phyloP scores from a whole-genome alignment of 2,113 vertebrate genomes.

The Notarius lentiginosus region DNA sequence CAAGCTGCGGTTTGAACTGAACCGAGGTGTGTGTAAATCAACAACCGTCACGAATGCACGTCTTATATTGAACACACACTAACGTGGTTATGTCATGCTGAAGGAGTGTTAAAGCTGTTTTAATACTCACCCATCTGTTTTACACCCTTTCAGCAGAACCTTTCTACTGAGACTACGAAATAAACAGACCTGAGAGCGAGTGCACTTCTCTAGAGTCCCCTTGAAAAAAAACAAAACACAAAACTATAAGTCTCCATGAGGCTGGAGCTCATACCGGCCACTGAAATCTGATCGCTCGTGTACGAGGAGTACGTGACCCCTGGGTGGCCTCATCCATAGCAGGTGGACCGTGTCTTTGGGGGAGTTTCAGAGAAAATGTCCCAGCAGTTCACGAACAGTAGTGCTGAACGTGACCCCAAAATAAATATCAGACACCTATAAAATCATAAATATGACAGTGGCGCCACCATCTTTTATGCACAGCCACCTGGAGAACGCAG shows the following conservation, averaged over 20 bases:
- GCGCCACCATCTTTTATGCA: too few relatives aligned
- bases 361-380: too few relatives aligned
- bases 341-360: too few relatives aligned
- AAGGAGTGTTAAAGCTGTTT: not conserved
- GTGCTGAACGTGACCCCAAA: too few relatives aligned
- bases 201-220: not conserved
- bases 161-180: slow-evolving; percentile 9
- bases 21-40: not conserved
- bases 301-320: too few relatives aligned
- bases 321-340: too few relatives aligned
- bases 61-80: not conserved
- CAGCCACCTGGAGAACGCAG: too few relatives aligned
- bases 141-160: not conserved
- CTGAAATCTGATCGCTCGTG: too few relatives aligned
- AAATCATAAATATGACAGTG: too few relatives aligned
- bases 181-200: not conserved
- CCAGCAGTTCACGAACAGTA: too few relatives aligned
- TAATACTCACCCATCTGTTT: not conserved
- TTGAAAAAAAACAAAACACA: not conserved
- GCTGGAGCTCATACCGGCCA: too few relatives aligned
- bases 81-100: not conserved
- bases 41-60: not conserved
- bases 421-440: too few relatives aligned
- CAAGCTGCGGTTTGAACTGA: not conserved
- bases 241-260: not conserved